Percentiles rank a stretch among this genome's conserved stretches.
Conservation (phyloP, 2,888 invertebrate genomes). For the Lochmaea capreae region DNA sequence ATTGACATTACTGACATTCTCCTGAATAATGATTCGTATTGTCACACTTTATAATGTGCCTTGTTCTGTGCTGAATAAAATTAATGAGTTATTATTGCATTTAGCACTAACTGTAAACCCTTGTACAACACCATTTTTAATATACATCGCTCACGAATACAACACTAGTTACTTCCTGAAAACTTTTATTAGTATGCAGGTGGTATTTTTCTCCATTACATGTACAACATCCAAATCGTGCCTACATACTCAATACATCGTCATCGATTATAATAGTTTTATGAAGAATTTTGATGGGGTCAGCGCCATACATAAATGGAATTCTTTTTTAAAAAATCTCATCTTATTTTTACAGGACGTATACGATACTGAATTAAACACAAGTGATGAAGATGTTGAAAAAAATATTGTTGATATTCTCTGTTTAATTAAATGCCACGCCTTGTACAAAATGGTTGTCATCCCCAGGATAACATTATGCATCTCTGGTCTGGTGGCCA, state of each 20-base stretch:
- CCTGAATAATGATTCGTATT: neutral
- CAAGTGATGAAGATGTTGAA: no score
- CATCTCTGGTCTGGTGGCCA: no score
- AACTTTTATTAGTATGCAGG: constrained; percentile 5
- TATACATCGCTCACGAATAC: neutral
- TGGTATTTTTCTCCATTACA: constrained; percentile 8
- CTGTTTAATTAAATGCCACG: no score
- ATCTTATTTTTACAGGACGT: neutral
- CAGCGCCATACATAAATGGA: neutral
- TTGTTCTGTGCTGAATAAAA: neutral
- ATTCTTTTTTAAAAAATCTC: neutral
- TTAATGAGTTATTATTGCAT: neutral
- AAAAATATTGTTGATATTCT: no score
- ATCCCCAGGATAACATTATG: no score
- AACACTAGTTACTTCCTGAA: neutral
- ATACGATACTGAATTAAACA: neutral
- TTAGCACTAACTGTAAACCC: constrained; percentile 5
- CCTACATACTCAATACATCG: constrained; percentile 2
- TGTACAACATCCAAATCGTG: constrained; percentile 11
- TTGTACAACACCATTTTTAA: neutral
- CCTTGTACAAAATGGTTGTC: no score
- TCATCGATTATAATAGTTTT: constrained; percentile 9
- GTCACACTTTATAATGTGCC: neutral
- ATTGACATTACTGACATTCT: no score
- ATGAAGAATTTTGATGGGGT: constrained; percentile 14